Evolutionary conservation across 2,113 vertebrate genomes (phyloP).

Genomic region (Amphilophus citrinellus): DNA sequence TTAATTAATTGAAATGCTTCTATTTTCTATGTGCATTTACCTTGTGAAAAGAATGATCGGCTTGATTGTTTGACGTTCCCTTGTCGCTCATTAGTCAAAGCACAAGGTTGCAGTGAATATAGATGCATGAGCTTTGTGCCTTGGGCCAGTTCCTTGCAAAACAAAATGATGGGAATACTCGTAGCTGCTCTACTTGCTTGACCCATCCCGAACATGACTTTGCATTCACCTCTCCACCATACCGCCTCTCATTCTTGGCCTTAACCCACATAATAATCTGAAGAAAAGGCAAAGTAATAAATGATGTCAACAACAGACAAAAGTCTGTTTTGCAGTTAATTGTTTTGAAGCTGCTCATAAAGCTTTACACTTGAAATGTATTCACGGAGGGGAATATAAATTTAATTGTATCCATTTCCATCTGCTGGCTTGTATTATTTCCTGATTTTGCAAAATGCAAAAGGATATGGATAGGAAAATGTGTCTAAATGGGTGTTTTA

Average conservation of each 20-base stretch:
- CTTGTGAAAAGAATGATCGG: slow-evolving; percentile 64
- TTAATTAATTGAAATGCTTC: slow-evolving; percentile 70
- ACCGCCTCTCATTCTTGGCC: neutral
- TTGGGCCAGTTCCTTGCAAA: slow-evolving; percentile 52
- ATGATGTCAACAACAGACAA: neutral
- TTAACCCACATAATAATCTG: slow-evolving; percentile 32
- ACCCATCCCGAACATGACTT: slow-evolving; percentile 56
- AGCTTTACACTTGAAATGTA: slow-evolving; percentile 15
- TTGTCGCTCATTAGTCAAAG: slow-evolving; percentile 73
- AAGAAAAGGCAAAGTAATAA: slow-evolving; percentile 3
- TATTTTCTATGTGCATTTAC: slow-evolving; percentile 47
- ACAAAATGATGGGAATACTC: slow-evolving; percentile 61
- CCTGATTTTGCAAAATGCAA: slow-evolving; percentile 21
- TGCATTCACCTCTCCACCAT: slow-evolving; percentile 19
- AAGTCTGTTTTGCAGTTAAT: slow-evolving; percentile 17
- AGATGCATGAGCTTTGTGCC: slow-evolving; percentile 53
- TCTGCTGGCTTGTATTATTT: slow-evolving; percentile 29
- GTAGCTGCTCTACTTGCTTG: slow-evolving; percentile 49
- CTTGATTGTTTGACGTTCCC: slow-evolving; percentile 72
- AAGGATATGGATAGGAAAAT: slow-evolving; percentile 3
- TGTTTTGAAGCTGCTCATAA: slow-evolving; percentile 15
- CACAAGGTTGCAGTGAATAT: slow-evolving; percentile 66
- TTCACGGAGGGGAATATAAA: slow-evolving; percentile 17
- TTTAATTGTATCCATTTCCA: slow-evolving; percentile 19
- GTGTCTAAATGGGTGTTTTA: neutral